These are phyloP conservation scores for Tenthredo distinguenda DNA, from an alignment of 2,888 invertebrate genomes.

Conservation along the genomic window DNA sequence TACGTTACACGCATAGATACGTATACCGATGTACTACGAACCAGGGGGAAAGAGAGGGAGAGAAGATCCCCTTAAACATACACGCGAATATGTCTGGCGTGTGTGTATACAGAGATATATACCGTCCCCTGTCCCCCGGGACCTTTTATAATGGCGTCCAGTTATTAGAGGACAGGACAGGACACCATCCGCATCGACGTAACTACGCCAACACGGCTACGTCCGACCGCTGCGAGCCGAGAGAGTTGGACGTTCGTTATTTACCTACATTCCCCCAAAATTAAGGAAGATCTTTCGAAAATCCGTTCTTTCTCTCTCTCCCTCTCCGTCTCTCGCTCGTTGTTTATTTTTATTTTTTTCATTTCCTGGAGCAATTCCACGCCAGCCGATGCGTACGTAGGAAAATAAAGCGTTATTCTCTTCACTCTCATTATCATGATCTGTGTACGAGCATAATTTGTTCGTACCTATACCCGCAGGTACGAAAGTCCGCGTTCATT, in stretches of 20 bases:
- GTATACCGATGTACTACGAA: slow-evolving; percentile 37
- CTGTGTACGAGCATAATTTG: no score
- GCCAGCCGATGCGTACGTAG: neutral
- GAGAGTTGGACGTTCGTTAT: slow-evolving; percentile 47
- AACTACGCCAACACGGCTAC: slow-evolving; percentile 54
- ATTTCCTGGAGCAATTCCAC: neutral
- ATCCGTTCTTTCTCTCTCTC: neutral
- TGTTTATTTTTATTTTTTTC: neutral
- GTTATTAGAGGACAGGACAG: slow-evolving; percentile 73
- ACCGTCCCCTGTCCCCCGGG: slow-evolving; percentile 72
- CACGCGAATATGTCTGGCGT: neutral
- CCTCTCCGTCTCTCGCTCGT: neutral
- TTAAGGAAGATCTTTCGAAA: neutral
- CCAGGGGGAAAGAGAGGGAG: slow-evolving; percentile 49
- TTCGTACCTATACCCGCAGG: no score
- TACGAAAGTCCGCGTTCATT: no score
- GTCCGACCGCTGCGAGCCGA: slow-evolving; percentile 36
- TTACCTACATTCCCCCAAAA: neutral
- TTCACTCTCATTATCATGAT: no score
- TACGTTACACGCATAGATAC: slow-evolving; percentile 56
- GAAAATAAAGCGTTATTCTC: no score
- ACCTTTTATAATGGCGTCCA: slow-evolving; percentile 78
- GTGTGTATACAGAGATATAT: neutral
- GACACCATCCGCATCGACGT: slow-evolving; percentile 57
- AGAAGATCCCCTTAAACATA: slow-evolving; percentile 53